A percentile compares a stretch with the other conserved stretches of the same genome.
Conservation (phyloP, 2,888 invertebrate species). For the Norana najaformis region DNA sequence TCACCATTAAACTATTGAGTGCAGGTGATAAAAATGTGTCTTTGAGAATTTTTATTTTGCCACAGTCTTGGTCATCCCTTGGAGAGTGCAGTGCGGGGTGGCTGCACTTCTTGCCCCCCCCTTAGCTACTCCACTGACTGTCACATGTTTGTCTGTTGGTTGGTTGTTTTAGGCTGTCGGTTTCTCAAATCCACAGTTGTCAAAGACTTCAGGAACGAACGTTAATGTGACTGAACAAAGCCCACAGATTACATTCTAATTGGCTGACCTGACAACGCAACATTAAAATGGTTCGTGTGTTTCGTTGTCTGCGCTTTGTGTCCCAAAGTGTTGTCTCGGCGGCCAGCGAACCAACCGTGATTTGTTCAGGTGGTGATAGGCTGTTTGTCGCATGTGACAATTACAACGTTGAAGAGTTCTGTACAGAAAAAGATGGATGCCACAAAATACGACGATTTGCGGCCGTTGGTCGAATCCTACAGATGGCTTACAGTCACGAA, state of each 20-base stretch:
- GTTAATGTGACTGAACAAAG: not conserved
- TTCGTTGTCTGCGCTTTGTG: not conserved
- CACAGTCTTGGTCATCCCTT: too few species aligned
- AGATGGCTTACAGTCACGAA: slow-evolving; percentile 15
- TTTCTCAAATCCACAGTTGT: not conserved
- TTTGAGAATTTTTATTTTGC: too few species aligned
- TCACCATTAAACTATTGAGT: too few species aligned
- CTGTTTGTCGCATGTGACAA: slow-evolving; percentile 15
- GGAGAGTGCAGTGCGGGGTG: too few species aligned
- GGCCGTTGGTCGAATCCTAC: not conserved
- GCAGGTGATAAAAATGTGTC: too few species aligned
- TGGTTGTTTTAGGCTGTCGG: not conserved
- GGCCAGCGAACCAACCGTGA: not conserved
- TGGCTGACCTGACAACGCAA: not conserved
- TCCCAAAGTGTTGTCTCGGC: not conserved
- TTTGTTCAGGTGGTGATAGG: slow-evolving; percentile 19
- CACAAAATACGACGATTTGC: slow-evolving; percentile 9
- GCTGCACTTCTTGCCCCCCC: too few species aligned
- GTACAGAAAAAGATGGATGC: not conserved
- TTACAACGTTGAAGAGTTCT: not conserved
- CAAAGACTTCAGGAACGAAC: not conserved
- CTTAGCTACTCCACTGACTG: too few species aligned
- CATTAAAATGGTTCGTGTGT: not conserved
- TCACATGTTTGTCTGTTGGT: not conserved
- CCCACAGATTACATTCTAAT: not conserved